These are phyloP conservation scores for Setipinna tenuifilis DNA, from an alignment of 2,797 vertebrate genomes.

Conservation along the genomic window DNA sequence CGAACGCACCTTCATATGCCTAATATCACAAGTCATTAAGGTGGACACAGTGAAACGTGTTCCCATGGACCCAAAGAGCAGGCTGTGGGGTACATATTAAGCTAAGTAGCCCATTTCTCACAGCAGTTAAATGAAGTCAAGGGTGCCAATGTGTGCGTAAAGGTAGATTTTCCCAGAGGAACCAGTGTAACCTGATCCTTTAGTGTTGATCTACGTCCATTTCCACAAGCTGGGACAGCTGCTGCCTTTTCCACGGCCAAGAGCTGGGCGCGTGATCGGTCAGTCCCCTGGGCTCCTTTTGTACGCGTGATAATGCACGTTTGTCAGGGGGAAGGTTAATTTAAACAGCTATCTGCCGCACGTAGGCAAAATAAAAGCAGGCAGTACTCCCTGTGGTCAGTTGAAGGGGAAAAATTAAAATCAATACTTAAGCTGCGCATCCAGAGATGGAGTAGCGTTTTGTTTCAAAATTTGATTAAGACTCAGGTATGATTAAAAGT, in stretches of 20 bases:
- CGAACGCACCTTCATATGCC: slow-evolving; percentile 57
- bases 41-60: slow-evolving; percentile 19
- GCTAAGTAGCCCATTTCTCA: slow-evolving; percentile 24
- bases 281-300: not conserved
- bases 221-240: slow-evolving; percentile 36
- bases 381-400: not conserved
- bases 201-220: slow-evolving; percentile 22
- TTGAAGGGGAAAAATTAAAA: not conserved
- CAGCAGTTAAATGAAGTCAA: not conserved
- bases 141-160: not conserved
- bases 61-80: not conserved
- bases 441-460: not conserved
- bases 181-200: slow-evolving; percentile 35
- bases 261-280: not conserved
- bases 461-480: not conserved
- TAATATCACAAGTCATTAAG: not conserved
- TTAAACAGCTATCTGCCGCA: not conserved
- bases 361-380: not conserved
- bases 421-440: slow-evolving; percentile 4
- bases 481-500: not conserved
- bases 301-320: not conserved
- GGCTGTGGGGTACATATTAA: not conserved
- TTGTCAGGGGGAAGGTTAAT: not conserved
- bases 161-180: slow-evolving; percentile 17
- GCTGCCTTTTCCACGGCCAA: slow-evolving; percentile 24